These are phyloP conservation scores for Drosophila neotestacea DNA, from an alignment of 2,888 invertebrate genomes.

Conservation along the genomic window DNA sequence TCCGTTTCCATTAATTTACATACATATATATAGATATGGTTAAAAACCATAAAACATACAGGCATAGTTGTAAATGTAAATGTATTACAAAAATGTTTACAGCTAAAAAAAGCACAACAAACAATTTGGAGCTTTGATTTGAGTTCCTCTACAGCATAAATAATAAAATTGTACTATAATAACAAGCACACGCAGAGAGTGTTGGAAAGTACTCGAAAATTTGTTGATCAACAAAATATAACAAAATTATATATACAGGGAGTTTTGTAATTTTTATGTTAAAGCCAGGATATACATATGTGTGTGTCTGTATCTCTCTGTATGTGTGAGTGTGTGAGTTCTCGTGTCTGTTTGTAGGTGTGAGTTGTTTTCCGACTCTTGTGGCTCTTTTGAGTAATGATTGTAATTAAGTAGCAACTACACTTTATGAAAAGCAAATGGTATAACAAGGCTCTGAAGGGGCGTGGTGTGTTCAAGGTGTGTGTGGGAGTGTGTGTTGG, in stretches of 20 bases:
- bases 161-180: conserved; percentile 25
- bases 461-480: conserved; percentile 48
- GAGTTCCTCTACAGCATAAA: conserved; percentile 45
- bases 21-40: conserved; percentile 47
- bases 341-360: conserved; percentile 14
- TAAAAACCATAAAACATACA: conserved; percentile 56
- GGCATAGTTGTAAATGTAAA: conserved; percentile 58
- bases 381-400: conserved; percentile 74
- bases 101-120: conserved; percentile 70
- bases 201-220: conserved; percentile 48
- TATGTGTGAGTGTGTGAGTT: conserved; percentile 16
- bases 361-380: conserved; percentile 44
- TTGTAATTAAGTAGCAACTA: conserved; percentile 79
- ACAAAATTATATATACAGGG: conserved; percentile 46
- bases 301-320: conserved; percentile 13
- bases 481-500: conserved; percentile 33
- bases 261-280: conserved; percentile 17
- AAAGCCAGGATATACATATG: conserved; percentile 48
- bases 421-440: conserved; percentile 75
- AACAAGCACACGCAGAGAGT: conserved; percentile 70
- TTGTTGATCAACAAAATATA: conserved; percentile 36
- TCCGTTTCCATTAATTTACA: conserved; percentile 45
- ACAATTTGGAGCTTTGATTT: conserved; percentile 51
- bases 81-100: conserved; percentile 52
- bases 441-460: conserved; percentile 55